A percentile compares a stretch with the other conserved stretches of the same genome.
These are phyloP conservation scores for Sicus ferrugineus DNA, from an alignment of 2,888 invertebrate genomes.

Conservation along the genomic window DNA sequence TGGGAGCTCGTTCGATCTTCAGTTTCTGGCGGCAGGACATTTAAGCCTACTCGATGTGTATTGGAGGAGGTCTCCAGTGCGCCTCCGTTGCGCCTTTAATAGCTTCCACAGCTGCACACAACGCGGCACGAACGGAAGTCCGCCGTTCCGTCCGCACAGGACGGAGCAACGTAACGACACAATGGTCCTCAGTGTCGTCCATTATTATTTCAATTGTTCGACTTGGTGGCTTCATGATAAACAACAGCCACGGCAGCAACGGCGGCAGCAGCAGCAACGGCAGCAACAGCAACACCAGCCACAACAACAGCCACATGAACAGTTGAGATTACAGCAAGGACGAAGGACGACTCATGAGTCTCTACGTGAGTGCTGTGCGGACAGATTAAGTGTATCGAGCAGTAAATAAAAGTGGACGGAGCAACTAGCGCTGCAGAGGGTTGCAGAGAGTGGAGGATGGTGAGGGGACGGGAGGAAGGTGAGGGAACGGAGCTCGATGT, in stretches of 20 bases:
- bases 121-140: neutral
- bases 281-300: neutral
- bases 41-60: neutral
- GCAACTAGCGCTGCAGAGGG: neutral
- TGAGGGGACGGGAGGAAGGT: neutral
- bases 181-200: conserved; percentile 10
- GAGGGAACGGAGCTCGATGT: neutral
- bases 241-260: neutral
- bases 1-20: neutral
- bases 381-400: conserved; percentile 21
- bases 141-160: neutral
- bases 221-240: conserved; percentile 22
- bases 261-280: neutral
- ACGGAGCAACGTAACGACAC: conserved; percentile 5
- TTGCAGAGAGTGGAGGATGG: neutral
- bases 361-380: neutral
- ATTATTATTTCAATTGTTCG: conserved; percentile 28
- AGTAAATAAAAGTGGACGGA: conserved; percentile 14
- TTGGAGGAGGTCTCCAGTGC: neutral
- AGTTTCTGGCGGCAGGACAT: neutral
- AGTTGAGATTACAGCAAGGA: neutral
- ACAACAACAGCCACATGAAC: neutral
- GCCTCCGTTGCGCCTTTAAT: no score
- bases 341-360: neutral
- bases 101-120: no score